Conservation (phyloP, 1,140 invertebrate species). For the Asbolus verrucosus region DNA sequence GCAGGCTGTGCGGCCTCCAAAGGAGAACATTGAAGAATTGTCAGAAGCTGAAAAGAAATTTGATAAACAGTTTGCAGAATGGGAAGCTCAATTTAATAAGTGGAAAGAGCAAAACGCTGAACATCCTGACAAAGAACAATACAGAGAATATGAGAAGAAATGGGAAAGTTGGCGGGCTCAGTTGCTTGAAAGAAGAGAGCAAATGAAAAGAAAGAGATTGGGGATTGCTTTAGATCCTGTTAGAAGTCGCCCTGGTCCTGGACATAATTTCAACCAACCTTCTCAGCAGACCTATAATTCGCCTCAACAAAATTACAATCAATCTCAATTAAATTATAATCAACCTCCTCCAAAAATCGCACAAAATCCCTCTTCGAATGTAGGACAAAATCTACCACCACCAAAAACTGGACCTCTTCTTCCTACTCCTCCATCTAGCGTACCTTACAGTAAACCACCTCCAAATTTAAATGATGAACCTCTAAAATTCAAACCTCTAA, state of each 20-base stretch:
- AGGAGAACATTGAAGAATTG: constrained; percentile 57
- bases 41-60: constrained; percentile 82
- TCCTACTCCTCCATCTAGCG: constrained; percentile 4
- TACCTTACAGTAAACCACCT: constrained; percentile 55
- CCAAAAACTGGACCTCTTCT: constrained; percentile 8
- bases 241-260: background rate
- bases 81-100: constrained; percentile 86
- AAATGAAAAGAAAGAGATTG: constrained; percentile 79
- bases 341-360: constrained; percentile 25
- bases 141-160: constrained; percentile 84
- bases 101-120: constrained; percentile 88
- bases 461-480: constrained; percentile 59
- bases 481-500: constrained; percentile 52
- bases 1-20: constrained; percentile 32
- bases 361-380: no score
- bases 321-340: background rate
- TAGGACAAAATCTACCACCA: no score
- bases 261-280: constrained; percentile 5
- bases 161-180: constrained; percentile 84
- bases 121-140: constrained; percentile 87
- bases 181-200: constrained; percentile 80
- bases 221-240: constrained; percentile 49
- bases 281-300: constrained; percentile 12
- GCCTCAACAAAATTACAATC: constrained; percentile 24
- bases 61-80: constrained; percentile 84